phyloP scores from a whole-genome alignment of 2,113 vertebrate species.

The Gyps fulvus region DNA sequence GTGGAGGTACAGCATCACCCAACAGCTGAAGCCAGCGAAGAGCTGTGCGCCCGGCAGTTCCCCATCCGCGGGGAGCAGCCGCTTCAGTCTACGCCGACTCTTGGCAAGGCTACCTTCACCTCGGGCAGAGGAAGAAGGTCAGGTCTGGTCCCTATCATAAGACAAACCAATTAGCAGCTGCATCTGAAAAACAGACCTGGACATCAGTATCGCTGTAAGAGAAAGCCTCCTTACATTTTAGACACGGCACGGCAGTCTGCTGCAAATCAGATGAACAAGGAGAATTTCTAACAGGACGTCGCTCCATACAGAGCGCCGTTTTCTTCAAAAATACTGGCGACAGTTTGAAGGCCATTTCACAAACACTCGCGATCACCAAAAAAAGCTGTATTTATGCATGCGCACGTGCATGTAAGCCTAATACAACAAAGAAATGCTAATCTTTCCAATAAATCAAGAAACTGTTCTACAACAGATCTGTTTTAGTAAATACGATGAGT shows the following conservation, averaged over 20 bases:
- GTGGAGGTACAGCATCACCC: background rate
- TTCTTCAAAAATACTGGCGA: background rate
- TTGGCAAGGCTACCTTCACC: background rate
- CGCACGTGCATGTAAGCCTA: background rate
- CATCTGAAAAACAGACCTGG: background rate
- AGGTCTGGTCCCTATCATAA: background rate
- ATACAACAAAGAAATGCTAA: background rate
- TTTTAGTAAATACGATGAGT: background rate
- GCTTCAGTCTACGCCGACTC: fast-evolving
- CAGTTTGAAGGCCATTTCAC: background rate
- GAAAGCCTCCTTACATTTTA: background rate
- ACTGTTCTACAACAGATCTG: no score
- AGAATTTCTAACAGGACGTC: background rate
- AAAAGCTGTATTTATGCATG: background rate
- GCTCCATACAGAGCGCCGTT: background rate
- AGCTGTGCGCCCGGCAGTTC: background rate
- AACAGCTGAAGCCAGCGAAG: background rate
- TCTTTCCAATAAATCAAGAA: background rate
- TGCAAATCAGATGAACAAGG: background rate
- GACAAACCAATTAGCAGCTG: background rate
- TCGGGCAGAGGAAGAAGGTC: background rate
- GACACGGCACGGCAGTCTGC: background rate
- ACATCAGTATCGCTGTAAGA: background rate
- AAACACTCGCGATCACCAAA: background rate
- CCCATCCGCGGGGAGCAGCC: background rate